phyloP scores from a whole-genome alignment of 2,888 invertebrate genomes.

The Synergus itoensis region DNA sequence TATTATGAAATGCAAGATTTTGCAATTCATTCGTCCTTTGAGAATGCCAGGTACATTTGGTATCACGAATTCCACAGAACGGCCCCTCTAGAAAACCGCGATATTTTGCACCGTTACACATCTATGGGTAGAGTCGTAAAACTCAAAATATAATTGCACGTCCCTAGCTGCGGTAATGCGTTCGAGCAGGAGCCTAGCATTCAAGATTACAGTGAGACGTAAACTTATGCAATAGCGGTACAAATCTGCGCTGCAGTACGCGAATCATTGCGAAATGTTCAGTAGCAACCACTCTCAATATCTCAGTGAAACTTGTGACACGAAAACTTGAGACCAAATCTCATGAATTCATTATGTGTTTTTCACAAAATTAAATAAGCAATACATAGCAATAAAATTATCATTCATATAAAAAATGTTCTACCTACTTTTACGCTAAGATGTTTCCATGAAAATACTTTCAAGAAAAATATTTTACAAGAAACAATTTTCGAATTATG shows the following conservation, averaged over 20 bases:
- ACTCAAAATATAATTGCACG: constrained; percentile 61
- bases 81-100: constrained; percentile 33
- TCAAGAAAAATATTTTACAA: background rate
- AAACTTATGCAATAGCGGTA: constrained; percentile 60
- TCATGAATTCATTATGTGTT: background rate
- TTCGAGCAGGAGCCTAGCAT: constrained; percentile 41
- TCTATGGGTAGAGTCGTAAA: constrained; percentile 51
- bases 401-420: background rate
- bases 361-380: background rate
- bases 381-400: background rate
- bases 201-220: constrained; percentile 63
- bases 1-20: background rate
- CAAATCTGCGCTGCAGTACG: constrained; percentile 1
- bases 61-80: constrained; percentile 41
- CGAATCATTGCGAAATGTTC: constrained; percentile 53
- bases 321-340: constrained; percentile 54
- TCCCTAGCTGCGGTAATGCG: constrained; percentile 51
- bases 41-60: constrained; percentile 14
- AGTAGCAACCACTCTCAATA: constrained; percentile 61
- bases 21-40: constrained; percentile 9
- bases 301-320: constrained; percentile 63
- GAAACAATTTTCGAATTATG: background rate
- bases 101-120: constrained; percentile 36
- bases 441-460: background rate
- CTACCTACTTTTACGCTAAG: background rate